These are phyloP conservation scores for Kuschelorhynchus macadamiae DNA, from an alignment of 2,888 invertebrate genomes.

Conservation along the genomic window DNA sequence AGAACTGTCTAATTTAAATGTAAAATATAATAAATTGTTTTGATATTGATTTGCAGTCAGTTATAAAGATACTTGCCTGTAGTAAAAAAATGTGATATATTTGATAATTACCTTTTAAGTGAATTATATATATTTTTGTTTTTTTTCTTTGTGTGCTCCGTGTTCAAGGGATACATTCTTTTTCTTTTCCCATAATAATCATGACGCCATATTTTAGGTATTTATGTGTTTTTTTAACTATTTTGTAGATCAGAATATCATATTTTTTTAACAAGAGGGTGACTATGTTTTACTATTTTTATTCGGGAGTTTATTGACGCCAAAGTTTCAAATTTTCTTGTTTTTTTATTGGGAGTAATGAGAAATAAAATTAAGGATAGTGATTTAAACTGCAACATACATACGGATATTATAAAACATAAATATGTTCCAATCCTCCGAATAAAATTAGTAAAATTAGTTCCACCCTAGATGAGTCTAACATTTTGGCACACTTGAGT, in stretches of 20 bases:
- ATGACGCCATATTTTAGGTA: slow-evolving; percentile 56
- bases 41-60: too few relatives aligned
- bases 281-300: slow-evolving; percentile 4
- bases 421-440: too few relatives aligned
- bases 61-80: slow-evolving; percentile 16
- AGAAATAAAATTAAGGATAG: too few relatives aligned
- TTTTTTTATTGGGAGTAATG: too few relatives aligned
- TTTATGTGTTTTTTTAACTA: slow-evolving; percentile 14
- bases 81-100: slow-evolving; percentile 47
- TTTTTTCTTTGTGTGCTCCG: slow-evolving; percentile 37
- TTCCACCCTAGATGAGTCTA: slow-evolving; percentile 1
- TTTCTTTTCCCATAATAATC: slow-evolving; percentile 25
- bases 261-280: slow-evolving; percentile 17
- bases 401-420: too few relatives aligned
- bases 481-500: slow-evolving; percentile 13
- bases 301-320: too few relatives aligned
- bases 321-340: too few relatives aligned
- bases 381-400: too few relatives aligned
- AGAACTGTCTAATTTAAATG: too few relatives aligned
- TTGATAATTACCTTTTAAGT: slow-evolving; percentile 47
- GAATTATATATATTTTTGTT: slow-evolving; percentile 40
- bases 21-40: too few relatives aligned
- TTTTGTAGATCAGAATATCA: slow-evolving; percentile 24
- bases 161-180: slow-evolving; percentile 26
- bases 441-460: slow-evolving; percentile 3